Evolutionary conservation across 2,797 vertebrate genomes (phyloP).

Genomic region (Dipus sagitta): DNA sequence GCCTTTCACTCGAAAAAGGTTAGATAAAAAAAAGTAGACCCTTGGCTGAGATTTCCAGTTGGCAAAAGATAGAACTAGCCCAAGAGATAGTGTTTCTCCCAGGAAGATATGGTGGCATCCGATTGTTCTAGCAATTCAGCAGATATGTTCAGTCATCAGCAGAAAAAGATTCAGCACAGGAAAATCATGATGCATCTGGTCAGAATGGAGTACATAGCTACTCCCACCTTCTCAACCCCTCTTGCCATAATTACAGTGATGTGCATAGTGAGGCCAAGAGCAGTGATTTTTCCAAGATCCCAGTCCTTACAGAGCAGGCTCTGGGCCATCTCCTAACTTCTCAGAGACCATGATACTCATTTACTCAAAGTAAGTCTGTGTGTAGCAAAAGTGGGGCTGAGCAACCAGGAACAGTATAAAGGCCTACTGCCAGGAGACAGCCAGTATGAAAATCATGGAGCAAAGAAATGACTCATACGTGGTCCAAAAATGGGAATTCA

Average conservation of each 20-base stretch:
- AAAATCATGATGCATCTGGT: neutral
- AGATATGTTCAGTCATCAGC: neutral
- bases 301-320: neutral
- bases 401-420: neutral
- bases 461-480: conserved; percentile 3
- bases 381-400: conserved; percentile 5
- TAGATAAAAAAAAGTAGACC: conserved; percentile 63
- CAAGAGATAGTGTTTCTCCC: neutral
- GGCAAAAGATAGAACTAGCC: neutral
- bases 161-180: neutral
- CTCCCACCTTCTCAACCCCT: neutral
- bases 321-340: neutral
- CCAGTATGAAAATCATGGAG: neutral
- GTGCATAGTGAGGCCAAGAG: neutral
- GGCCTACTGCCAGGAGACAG: neutral
- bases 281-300: neutral
- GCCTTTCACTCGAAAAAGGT: conserved; percentile 76
- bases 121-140: neutral
- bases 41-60: conserved; percentile 31
- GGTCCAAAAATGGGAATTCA: neutral
- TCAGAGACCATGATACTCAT: conserved; percentile 1
- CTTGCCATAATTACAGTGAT: neutral
- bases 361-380: conserved; percentile 41
- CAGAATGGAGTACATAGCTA: neutral
- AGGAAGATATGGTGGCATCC: neutral